Evolutionary conservation across 1,140 invertebrate species (phyloP).

Genomic region (Drosophila orena): DNA sequence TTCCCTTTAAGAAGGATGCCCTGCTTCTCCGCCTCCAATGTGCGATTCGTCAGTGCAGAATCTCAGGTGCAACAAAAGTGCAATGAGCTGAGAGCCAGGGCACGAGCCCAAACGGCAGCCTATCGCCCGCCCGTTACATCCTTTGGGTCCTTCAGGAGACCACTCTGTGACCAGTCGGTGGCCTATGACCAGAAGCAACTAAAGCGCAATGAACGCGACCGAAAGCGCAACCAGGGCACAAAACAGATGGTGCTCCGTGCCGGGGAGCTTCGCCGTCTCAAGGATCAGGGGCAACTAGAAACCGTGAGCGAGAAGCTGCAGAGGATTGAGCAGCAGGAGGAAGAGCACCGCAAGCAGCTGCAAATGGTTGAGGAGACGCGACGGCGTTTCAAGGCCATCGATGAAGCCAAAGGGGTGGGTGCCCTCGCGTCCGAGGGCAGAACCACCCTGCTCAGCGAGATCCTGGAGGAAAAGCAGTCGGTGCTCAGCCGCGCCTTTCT

Average conservation of each 20-base stretch:
- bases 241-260: slow-evolving; percentile 63
- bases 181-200: slow-evolving; percentile 66
- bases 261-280: slow-evolving; percentile 64
- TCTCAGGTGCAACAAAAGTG: slow-evolving; percentile 52
- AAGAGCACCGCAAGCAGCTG: slow-evolving; percentile 63
- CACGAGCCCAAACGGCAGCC: slow-evolving; percentile 66
- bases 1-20: slow-evolving; percentile 53
- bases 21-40: slow-evolving; percentile 75
- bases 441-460: slow-evolving; percentile 23
- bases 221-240: slow-evolving; percentile 55
- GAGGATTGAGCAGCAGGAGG: slow-evolving; percentile 51
- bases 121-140: slow-evolving; percentile 47
- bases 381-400: slow-evolving; percentile 66
- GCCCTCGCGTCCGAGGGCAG: neutral
- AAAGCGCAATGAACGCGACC: slow-evolving; percentile 61
- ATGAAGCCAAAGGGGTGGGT: slow-evolving; percentile 48
- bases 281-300: slow-evolving; percentile 56
- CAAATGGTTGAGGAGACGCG: slow-evolving; percentile 66
- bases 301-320: slow-evolving; percentile 66
- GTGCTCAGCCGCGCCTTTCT: slow-evolving; percentile 76
- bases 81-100: slow-evolving; percentile 55
- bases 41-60: slow-evolving; percentile 69
- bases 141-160: slow-evolving; percentile 39
- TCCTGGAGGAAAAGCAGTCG: slow-evolving; percentile 60
- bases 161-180: slow-evolving; percentile 45